phyloP scores from a whole-genome alignment of 2,888 invertebrate genomes.

The Protophormia terraenovae region DNA sequence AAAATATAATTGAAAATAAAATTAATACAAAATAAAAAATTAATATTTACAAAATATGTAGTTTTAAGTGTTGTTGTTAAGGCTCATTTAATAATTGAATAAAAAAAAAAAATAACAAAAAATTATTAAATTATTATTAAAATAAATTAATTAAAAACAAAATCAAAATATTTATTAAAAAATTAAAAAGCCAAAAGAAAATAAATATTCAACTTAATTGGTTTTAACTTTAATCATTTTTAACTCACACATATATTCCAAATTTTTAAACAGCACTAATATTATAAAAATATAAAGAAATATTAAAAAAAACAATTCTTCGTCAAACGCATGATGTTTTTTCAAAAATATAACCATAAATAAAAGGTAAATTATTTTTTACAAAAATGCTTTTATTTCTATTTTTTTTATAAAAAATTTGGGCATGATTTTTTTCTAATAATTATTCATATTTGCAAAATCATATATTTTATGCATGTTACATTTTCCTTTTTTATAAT shows the following conservation, averaged over 20 bases:
- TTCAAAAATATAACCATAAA: constrained; percentile 7
- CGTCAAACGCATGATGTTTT: constrained; percentile 49
- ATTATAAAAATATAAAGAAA: constrained; percentile 35
- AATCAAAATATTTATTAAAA: constrained; percentile 41
- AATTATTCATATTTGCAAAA: constrained; percentile 9
- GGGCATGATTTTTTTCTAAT: constrained; percentile 43
- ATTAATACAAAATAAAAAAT: constrained; percentile 20
- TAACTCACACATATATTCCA: constrained; percentile 21
- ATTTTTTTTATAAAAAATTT: constrained; percentile 4
- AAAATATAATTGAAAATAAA: constrained; percentile 9
- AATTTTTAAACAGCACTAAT: constrained; percentile 41
- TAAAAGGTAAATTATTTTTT: constrained; percentile 46
- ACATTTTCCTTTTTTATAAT: constrained; percentile 1
- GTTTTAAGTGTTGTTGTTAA: constrained; percentile 67
- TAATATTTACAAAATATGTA: constrained; percentile 61
- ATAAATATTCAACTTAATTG: constrained; percentile 9
- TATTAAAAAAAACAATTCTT: constrained; percentile 18
- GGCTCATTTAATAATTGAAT: constrained; percentile 48
- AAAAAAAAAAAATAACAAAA: constrained; percentile 2
- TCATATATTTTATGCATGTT: constrained; percentile 43
- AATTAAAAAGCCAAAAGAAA: constrained; percentile 6
- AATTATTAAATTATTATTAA: constrained; percentile 21
- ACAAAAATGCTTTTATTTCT: constrained; percentile 44
- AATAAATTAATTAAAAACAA: neutral
- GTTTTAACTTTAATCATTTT: neutral